These are phyloP conservation scores for Mus caroli DNA, from an alignment of 2,797 vertebrate genomes.

Conservation along the genomic window DNA sequence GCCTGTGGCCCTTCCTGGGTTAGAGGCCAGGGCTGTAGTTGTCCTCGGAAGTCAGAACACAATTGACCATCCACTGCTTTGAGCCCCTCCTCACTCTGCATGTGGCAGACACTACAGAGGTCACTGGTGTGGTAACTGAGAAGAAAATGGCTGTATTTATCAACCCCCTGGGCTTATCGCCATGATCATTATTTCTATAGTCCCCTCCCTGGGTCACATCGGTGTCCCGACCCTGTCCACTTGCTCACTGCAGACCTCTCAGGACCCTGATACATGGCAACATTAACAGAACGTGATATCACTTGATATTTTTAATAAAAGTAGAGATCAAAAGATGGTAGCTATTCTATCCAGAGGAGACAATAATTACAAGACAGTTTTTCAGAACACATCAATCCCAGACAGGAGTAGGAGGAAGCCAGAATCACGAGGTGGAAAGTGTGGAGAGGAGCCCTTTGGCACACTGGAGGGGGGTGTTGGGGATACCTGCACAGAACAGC, in stretches of 20 bases:
- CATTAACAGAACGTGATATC: background rate
- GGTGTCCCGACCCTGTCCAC: fast-evolving
- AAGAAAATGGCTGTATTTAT: background rate
- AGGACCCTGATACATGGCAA: background rate
- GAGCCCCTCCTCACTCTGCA: background rate
- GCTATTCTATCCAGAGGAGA: constrained; percentile 64
- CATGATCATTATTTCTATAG: background rate
- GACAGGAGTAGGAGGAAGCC: constrained; percentile 12
- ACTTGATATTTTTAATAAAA: constrained; percentile 65
- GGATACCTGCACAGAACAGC: background rate
- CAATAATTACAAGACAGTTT: constrained; percentile 72
- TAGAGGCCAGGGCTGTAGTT: background rate
- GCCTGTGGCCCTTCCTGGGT: background rate
- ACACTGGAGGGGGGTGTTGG: fast-evolving
- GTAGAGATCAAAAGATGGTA: constrained; percentile 51
- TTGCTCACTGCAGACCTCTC: fast-evolving
- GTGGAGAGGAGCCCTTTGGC: background rate
- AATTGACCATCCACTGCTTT: background rate
- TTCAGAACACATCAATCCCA: constrained; percentile 48
- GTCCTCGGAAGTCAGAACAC: background rate
- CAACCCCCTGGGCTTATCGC: background rate
- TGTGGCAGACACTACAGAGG: background rate
- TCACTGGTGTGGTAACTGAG: background rate
- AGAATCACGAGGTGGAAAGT: background rate
- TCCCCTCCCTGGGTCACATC: background rate